These are phyloP conservation scores for Meteorus sp. DNA, from an alignment of 1,140 invertebrate species.

Conservation along the genomic window DNA sequence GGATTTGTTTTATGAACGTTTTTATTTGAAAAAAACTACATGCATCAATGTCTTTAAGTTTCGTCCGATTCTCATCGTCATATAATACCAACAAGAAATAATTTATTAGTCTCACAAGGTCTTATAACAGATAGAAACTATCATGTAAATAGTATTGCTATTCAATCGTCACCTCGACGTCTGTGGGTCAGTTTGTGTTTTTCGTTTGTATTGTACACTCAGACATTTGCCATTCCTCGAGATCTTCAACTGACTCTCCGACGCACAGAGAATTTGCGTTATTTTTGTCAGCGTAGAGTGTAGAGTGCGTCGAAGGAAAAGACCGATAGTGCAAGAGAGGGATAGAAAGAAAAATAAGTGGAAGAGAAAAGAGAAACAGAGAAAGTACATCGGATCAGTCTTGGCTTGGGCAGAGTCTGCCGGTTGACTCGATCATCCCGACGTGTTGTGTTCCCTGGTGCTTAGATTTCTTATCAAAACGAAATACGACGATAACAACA, in stretches of 20 bases:
- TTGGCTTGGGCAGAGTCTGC: slow-evolving; percentile 36
- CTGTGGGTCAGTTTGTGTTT: slow-evolving; percentile 9
- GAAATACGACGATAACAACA: neutral
- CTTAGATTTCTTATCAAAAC: slow-evolving; percentile 23
- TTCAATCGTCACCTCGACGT: neutral
- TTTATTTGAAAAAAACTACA: no score
- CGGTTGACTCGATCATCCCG: slow-evolving; percentile 42
- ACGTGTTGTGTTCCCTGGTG: slow-evolving; percentile 36
- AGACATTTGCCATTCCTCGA: slow-evolving; percentile 22
- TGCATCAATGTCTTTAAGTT: no score
- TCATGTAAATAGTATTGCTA: neutral
- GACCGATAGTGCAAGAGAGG: slow-evolving; percentile 6
- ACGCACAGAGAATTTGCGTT: slow-evolving; percentile 51
- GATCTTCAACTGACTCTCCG: slow-evolving; percentile 19
- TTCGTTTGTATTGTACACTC: neutral
- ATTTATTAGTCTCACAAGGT: no score
- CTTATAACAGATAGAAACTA: no score
- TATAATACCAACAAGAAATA: no score
- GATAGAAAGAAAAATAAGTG: slow-evolving; percentile 12
- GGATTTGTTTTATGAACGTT: neutral
- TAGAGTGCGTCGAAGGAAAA: slow-evolving; percentile 33
- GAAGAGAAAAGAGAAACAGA: slow-evolving; percentile 26
- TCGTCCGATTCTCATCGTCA: no score
- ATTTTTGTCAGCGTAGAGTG: slow-evolving; percentile 58
- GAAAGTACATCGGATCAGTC: slow-evolving; percentile 23